Percentiles rank a stretch among this genome's conserved stretches.
Conservation (phyloP, 2,797 vertebrate genomes). For the Acropternis orthonyx region DNA sequence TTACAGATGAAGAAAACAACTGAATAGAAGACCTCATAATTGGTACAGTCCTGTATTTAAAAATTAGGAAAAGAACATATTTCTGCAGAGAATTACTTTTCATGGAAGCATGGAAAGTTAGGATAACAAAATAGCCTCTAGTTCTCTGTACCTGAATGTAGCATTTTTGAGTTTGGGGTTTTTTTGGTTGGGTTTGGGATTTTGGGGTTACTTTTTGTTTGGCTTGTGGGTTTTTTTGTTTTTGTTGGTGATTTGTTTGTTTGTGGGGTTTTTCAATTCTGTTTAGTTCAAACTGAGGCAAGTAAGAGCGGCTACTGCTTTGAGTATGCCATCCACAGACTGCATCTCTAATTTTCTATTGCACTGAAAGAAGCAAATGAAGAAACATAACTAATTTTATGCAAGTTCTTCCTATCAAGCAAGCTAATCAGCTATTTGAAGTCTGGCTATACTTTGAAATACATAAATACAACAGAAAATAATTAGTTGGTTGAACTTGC, state of each 20-base stretch:
- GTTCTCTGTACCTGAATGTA: background rate
- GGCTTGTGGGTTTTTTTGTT: background rate
- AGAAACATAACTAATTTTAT: background rate
- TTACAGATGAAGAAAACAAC: constrained; percentile 32
- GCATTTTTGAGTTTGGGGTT: background rate
- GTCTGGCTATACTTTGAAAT: background rate
- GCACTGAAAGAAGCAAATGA: background rate
- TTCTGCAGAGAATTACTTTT: background rate
- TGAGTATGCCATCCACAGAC: background rate
- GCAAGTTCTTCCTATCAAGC: background rate
- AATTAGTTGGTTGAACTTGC: background rate
- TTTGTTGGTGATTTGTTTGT: background rate
- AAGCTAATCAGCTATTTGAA: background rate
- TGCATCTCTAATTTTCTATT: background rate
- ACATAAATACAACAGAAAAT: background rate
- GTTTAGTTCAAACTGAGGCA: background rate
- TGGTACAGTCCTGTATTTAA: background rate
- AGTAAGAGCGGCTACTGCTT: background rate
- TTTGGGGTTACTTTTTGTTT: background rate
- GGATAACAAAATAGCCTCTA: background rate
- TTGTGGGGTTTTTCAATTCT: background rate
- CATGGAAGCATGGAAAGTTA: background rate
- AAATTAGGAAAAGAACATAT: background rate
- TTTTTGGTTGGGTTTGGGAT: background rate
- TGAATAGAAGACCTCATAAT: constrained; percentile 24